Evolutionary conservation across 2,797 vertebrate species (phyloP), one percentile per base, ranked within the genome.

Genomic region (Ceryle rudis): DNA sequence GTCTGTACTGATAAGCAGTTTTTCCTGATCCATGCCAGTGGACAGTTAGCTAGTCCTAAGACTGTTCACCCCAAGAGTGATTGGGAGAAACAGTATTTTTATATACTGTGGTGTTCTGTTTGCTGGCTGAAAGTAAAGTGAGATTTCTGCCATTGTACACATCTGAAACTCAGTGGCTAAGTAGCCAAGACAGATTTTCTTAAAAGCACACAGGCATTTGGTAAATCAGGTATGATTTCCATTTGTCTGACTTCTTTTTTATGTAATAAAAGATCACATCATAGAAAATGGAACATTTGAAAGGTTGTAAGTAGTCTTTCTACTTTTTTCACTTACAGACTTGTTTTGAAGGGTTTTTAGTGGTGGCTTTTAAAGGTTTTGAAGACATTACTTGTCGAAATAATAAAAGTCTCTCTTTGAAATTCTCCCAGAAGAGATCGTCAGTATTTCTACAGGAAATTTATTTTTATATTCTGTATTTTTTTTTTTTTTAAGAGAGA

Each of bases 401-500:
- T 85, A 87, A 18, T 17, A 58, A 70, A 86, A 91, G 31, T 8
- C 2, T 90, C 3, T 55, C 25, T 91, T 69, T 60, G 64, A 31
- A 37, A 61, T 57, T 81, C 25, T 94, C 57, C 37, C 28, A 46
- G 55, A 82, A 95, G 31, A 88, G 18, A 90, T 25, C 41, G 88
- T 85, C 28, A 64, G 67, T 84, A 35, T 42, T 81, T 86, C 66
- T 46, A 52, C 22, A 74, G 55, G 44, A 93, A 57, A 71, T 60
- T 81, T 86, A 87, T 85, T 95, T 96, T 95, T 93, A 60, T 78
- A 49, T 83, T 90, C 72, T 74, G 28, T 60, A 70, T 72, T 51
- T 90, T 85, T 86, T 79, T 72, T 94, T 66, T 12, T 28, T 51
- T 51, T 47, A 92, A 75, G 46, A 74, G 8, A 70, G 21, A 62